These are phyloP conservation scores for Alligator mississippiensis DNA, from an alignment of 2,113 vertebrate species.

Conservation along the genomic window DNA sequence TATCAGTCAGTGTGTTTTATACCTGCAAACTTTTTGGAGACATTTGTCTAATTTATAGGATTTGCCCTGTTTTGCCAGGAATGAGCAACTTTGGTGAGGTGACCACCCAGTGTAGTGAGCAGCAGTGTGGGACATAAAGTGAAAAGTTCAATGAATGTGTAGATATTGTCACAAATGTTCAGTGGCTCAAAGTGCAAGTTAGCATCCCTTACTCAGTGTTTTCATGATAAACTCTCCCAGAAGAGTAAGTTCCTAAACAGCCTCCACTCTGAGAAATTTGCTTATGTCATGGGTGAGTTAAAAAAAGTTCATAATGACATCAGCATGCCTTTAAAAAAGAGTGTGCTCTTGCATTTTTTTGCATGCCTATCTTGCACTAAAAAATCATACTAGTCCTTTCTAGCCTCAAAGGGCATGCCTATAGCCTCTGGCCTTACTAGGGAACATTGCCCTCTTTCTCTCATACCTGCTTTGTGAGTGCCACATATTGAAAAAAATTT, in stretches of 20 bases:
- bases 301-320: slow-evolving; percentile 16
- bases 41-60: background rate
- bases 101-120: background rate
- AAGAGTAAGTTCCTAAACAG: slow-evolving; percentile 27
- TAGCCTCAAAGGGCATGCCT: background rate
- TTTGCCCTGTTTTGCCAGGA: background rate
- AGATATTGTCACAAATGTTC: background rate
- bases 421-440: no score
- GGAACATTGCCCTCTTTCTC: no score
- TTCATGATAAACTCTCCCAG: background rate
- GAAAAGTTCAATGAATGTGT: background rate
- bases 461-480: no score
- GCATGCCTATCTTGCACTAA: background rate
- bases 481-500: no score
- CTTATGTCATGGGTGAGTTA: slow-evolving; percentile 28
- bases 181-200: slow-evolving; percentile 69
- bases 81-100: background rate
- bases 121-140: background rate
- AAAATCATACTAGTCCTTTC: background rate
- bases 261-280: slow-evolving; percentile 9
- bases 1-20: background rate
- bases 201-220: background rate
- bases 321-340: background rate
- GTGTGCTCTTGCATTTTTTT: background rate
- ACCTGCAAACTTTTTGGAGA: background rate